Percentiles rank a stretch among this genome's conserved stretches.
Conservation (phyloP, 2,113 vertebrate species). For the Pelecanoides urinatrix region DNA sequence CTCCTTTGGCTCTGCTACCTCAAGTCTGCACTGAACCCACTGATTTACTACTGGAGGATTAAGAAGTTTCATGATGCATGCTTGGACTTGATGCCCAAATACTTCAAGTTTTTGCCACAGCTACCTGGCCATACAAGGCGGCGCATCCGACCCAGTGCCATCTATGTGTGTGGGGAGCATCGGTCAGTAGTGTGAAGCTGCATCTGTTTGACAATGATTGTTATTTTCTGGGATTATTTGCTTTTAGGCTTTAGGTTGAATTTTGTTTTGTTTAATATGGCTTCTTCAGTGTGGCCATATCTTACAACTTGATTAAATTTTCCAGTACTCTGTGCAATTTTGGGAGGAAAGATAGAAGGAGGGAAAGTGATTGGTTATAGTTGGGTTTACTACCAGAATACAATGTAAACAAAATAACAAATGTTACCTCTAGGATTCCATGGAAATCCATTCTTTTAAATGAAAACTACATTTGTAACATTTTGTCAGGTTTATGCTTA, state of each 20-base stretch:
- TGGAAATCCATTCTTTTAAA: conserved; percentile 58
- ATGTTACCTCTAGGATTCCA: conserved; percentile 72
- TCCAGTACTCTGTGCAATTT: conserved; percentile 38
- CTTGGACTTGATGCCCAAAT: conserved; percentile 93
- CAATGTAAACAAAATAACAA: conserved; percentile 55
- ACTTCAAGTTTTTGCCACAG: conserved; percentile 92
- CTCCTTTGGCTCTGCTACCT: conserved; percentile 98
- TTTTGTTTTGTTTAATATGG: conserved; percentile 30
- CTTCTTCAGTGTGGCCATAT: conserved; percentile 31
- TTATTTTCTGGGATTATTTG: neutral
- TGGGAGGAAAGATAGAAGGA: neutral
- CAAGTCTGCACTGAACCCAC: conserved; percentile 97
- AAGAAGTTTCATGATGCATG: conserved; percentile 98
- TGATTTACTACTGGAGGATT: conserved; percentile 99
- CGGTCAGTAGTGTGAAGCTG: conserved; percentile 84
- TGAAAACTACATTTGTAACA: conserved; percentile 50
- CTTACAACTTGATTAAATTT: conserved; percentile 33
- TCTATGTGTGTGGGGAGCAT: conserved; percentile 94
- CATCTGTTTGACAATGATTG: neutral
- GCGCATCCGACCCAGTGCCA: conserved; percentile 91
- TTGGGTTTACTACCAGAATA: conserved; percentile 46
- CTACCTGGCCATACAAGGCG: conserved; percentile 88
- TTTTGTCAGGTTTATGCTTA: conserved; percentile 67
- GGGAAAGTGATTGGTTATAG: neutral
- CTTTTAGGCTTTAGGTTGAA: conserved; percentile 15